Base-by-base conservation (phyloP, 2,888 invertebrate species). In the Candidula unifasciata region DNA sequence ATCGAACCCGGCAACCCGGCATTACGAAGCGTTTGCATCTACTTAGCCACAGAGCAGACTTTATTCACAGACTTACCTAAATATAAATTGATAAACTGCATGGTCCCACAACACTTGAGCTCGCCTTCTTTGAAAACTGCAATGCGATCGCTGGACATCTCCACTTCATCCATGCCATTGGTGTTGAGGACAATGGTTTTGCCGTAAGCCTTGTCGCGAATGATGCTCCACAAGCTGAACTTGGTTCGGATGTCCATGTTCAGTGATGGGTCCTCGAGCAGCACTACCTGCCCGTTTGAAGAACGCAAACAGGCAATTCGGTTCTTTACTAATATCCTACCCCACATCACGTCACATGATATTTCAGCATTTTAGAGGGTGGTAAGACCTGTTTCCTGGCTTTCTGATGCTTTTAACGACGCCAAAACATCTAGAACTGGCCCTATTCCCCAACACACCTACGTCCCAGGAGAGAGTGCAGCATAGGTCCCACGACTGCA, bases 101-200 rank as follows among this genome's bases (percentile, higher is more conserved):
- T 33, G 37, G 52, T 81, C 5, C 80, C 80, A 10, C 71, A 57
- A 35, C 80, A 81, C 8, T 52, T 52, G 8, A 81, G 30, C 30
- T 35, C 5, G 16, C 71, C 71, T 2, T 27, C 24, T 5, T 57
- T 1, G 73, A 81, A 81, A 16, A 81, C 33, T 1, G 71, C 80
- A 10, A 81, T 54, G 24, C 33, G 30, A 27, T 81, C 80, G 16
- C 52, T 71, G 35, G n/a, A 6, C 33, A 69, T 52, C 27, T 81
- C 80, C n/a, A 57, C 80, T 24, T 71, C 68, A n/a, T 81, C 73
- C 27, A 73, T 33, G 2, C 2, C n/a, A 21, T 81, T 54, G 1
- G 71, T 71, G 71, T 35, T 35, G n/a, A 81, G 10, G 21, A 81
- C 54, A 18, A 81, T 54, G 1, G 80, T 81, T 57, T n/a, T 69